phyloP scores from a whole-genome alignment of 2,113 vertebrate species.

The Sarotherodon lohbergeri region DNA sequence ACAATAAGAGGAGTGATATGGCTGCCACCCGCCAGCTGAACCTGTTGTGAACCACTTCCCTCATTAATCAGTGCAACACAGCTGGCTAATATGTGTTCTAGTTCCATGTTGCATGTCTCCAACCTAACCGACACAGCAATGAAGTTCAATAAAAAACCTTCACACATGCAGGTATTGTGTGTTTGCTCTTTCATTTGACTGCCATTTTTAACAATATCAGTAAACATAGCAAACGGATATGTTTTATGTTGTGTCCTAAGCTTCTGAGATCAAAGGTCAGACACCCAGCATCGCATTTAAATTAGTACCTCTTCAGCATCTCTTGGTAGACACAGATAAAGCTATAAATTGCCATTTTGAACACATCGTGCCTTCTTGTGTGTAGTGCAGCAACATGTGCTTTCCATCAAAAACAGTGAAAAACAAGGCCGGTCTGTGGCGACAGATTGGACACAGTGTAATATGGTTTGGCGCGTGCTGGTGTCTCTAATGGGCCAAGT shows the following conservation, averaged over 20 bases:
- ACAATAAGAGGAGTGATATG: background rate
- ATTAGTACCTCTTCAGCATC: background rate
- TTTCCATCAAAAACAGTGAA: constrained; percentile 1
- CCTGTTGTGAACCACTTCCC: background rate
- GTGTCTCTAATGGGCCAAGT: background rate
- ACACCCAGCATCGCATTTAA: background rate
- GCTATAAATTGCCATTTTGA: background rate
- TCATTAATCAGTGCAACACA: background rate
- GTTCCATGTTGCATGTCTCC: background rate
- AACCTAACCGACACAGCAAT: background rate
- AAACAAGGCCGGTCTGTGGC: constrained; percentile 6
- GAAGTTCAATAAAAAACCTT: background rate
- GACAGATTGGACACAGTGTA: constrained; percentile 6
- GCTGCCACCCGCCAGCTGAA: background rate
- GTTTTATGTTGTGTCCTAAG: background rate
- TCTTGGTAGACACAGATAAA: background rate
- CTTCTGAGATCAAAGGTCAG: background rate
- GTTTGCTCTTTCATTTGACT: background rate
- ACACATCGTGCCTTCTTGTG: background rate
- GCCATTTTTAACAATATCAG: background rate
- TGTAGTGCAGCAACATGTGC: background rate
- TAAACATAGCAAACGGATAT: background rate
- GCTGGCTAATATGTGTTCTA: background rate
- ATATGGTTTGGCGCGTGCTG: background rate
- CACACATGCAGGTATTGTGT: background rate